phyloP scores from a whole-genome alignment of 2,888 invertebrate genomes.

The Dryobotodes eremita region DNA sequence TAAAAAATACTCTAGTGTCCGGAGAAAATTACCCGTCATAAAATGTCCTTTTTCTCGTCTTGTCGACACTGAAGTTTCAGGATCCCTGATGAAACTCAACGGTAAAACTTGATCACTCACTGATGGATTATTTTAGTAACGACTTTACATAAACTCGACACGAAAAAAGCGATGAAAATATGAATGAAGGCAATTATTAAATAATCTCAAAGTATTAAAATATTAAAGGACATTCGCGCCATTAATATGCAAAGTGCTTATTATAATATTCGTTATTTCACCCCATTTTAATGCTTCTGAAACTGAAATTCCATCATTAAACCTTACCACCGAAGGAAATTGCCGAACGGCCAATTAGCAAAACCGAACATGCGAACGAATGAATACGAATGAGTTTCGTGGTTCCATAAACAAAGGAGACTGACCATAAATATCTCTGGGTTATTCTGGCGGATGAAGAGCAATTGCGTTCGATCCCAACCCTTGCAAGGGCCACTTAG shows the following conservation, averaged over 20 bases:
- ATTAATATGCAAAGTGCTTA: conserved; percentile 53
- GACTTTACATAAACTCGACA: conserved; percentile 1
- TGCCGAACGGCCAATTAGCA: conserved; percentile 49
- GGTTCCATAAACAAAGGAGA: conserved; percentile 32
- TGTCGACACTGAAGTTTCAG: neutral
- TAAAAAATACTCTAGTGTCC: neutral
- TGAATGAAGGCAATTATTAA: conserved; percentile 30
- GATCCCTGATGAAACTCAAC: no score
- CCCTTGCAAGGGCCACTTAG: conserved; percentile 58
- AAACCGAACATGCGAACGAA: conserved; percentile 21
- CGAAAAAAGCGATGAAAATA: conserved; percentile 26
- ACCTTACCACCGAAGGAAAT: conserved; percentile 29
- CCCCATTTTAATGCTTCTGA: conserved; percentile 13
- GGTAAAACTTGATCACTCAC: neutral
- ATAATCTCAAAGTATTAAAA: conserved; percentile 32
- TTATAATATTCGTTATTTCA: conserved; percentile 47
- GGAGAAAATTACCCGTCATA: neutral
- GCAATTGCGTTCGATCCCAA: conserved; percentile 48
- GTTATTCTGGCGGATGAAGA: conserved; percentile 35
- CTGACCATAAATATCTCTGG: conserved; percentile 37
- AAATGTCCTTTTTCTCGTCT: neutral
- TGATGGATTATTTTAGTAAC: conserved; percentile 23
- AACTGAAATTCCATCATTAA: conserved; percentile 18
- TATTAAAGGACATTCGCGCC: conserved; percentile 19
- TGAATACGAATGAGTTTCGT: conserved; percentile 21